Percentiles rank a stretch among this genome's conserved stretches.
phyloP scores from a whole-genome alignment of 2,888 invertebrate genomes.

The Macrosoma leucophasiata region DNA sequence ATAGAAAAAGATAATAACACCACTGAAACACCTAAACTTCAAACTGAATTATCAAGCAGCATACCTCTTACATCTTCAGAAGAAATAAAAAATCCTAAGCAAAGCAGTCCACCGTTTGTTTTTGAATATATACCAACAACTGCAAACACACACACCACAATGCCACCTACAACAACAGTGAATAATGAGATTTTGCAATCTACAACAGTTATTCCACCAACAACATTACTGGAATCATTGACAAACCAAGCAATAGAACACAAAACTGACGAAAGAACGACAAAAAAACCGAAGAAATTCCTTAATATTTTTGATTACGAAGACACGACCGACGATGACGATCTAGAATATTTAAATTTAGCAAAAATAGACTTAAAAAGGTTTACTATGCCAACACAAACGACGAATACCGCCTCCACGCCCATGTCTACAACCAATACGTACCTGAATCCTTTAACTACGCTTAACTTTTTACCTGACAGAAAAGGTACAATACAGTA shows the following conservation, averaged over 20 bases:
- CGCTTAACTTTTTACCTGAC: slow-evolving; percentile 32
- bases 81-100: too few species aligned
- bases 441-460: slow-evolving; percentile 25
- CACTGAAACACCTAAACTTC: slow-evolving; percentile 12
- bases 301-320: slow-evolving; percentile 48
- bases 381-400: slow-evolving; percentile 29
- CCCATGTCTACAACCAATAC: slow-evolving; percentile 26
- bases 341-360: slow-evolving; percentile 47
- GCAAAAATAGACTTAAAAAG: slow-evolving; percentile 57
- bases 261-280: slow-evolving; percentile 14
- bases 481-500: slow-evolving; percentile 56
- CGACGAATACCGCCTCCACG: slow-evolving; percentile 15
- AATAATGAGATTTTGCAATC: slow-evolving; percentile 5
- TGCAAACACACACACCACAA: slow-evolving; percentile 2
- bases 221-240: background rate
- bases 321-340: slow-evolving; percentile 47
- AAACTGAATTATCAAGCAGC: too few species aligned
- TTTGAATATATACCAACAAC: slow-evolving; percentile 7
- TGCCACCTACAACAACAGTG: background rate
- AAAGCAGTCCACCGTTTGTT: too few species aligned
- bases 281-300: slow-evolving; percentile 36
- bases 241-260: too few species aligned
- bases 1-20: slow-evolving; percentile 12
- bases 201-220: slow-evolving; percentile 8
- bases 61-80: too few species aligned